Base-by-base conservation (phyloP, 2,888 invertebrate species). In the Macaria liturata region DNA sequence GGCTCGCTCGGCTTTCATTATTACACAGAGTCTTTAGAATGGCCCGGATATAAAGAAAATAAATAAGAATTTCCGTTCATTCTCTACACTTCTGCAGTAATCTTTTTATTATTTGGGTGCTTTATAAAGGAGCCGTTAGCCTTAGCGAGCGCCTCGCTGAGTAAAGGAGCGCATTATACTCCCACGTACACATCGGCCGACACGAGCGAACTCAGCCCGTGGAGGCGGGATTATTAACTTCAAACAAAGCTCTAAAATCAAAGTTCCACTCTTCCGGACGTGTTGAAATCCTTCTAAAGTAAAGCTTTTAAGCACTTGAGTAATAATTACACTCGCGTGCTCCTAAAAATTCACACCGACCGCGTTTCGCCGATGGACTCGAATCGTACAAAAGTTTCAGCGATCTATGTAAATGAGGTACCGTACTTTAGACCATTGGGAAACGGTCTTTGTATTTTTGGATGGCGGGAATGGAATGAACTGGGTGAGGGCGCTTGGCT, bases 221-320 rank as follows among this genome's bases (percentile, higher is more conserved):
- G 53, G 56, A 57, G 62, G 57, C 52, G 45, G 66, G 59, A 66
- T 68, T 68, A 68, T 63, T 62, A 66, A 68, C 69, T 67, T 58
- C 59, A 66, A 68, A 67, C 65, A 68, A 66, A 65, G 66, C 66
- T 70, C 62, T 67, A 69, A 73, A 74, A 71, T 71, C 65, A 66
- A 69, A 70, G 65, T 67, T 72, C 59, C 49, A 57, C 64, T 67
- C 67, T 67, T 62, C 61, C 72, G 75, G 74, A 74, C 71, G 71
- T 79, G 77, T 78, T 71, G 70, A 75, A 77, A 74, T 72, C 72
- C 68, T 75, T 70, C 65, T 67, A 74, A 80, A 80, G 78, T 76
- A 81, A 83, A 85, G 84, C 84, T 84, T 86, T 85, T 81, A 84
- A 81, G 73, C 81, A 77, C 83, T 85, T 70, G 74, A 83, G 73